These are phyloP conservation scores for Aporrectodea caliginosa DNA, from an alignment of 1,140 invertebrate species.

Conservation along the genomic window DNA sequence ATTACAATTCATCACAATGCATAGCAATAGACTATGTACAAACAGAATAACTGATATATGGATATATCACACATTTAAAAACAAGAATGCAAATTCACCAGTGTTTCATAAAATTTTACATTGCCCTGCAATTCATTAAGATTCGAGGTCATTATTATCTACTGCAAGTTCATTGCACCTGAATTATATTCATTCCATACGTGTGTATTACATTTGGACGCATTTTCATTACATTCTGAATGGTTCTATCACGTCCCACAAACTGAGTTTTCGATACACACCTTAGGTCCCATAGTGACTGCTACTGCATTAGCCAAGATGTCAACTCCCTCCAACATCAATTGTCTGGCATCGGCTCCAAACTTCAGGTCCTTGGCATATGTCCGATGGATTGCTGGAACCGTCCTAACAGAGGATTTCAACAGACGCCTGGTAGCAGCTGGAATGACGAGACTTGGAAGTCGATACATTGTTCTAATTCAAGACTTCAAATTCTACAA, in stretches of 20 bases:
- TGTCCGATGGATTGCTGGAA: background rate
- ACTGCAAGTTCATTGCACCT: too few relatives aligned
- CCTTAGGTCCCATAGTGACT: slow-evolving; percentile 99
- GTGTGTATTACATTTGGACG: too few relatives aligned
- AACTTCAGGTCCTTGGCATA: slow-evolving; percentile 11
- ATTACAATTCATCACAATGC: too few relatives aligned
- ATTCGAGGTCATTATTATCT: too few relatives aligned
- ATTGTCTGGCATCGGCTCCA: slow-evolving; percentile 67
- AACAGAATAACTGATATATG: too few relatives aligned
- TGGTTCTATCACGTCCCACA: background rate
- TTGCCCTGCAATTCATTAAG: too few relatives aligned
- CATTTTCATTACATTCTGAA: too few relatives aligned
- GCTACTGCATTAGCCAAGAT: slow-evolving; percentile 97
- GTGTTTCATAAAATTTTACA: too few relatives aligned
- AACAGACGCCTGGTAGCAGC: background rate
- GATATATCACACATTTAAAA: too few relatives aligned
- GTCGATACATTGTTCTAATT: background rate
- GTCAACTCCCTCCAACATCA: slow-evolving; percentile 97
- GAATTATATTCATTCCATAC: too few relatives aligned
- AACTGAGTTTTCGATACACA: slow-evolving; percentile 42
- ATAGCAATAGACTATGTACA: too few relatives aligned
- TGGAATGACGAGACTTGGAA: background rate
- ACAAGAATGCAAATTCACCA: too few relatives aligned
- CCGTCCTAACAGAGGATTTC: background rate
- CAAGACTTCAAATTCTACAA: background rate